Base-by-base conservation (phyloP, 2,113 vertebrate genomes). In the Triplophysa siluroides region DNA sequence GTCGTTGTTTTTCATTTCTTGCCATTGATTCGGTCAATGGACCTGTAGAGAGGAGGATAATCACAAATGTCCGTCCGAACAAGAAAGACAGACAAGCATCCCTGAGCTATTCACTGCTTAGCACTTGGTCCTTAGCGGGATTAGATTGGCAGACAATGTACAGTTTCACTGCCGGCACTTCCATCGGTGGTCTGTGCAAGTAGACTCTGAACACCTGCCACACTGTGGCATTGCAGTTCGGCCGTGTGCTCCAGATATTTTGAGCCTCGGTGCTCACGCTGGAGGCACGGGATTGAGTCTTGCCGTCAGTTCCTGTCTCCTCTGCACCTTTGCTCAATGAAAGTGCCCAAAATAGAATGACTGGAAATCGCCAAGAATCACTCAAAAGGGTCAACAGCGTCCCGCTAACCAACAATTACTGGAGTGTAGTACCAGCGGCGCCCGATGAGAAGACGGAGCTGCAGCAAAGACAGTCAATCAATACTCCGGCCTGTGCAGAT, bases 391-490 rank as follows among this genome's bases (percentile, higher is more conserved):
- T 72, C 13, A 56, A 61, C 23, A 71, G 64, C 58, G 45, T 23
- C 65, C 82, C 79, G 65, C 80, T 80, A 85, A 83, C 78, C 84
- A 84, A 78, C 68, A 71, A 81, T 80, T 84, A 78, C 63, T 79
- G 62, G 74, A 75, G 54, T 47, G 65, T 75, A 72, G 83, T 79
- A 69, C 83, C 78, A 82, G 66, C 50, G 24, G 78, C 47, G 61
- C 75, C 83, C 68, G 84, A 83, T 84, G 78, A 73, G 81, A 87
- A 84, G 83, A 83, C 68, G 78, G 79, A 68, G 81, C 75, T 82
- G 74, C 81, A 84, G 84, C 89, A 89, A 88, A 88, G 89, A 93
- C 93, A 93, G 88, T 92, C 92, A 94, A 93, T 95, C 95, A 95
- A 95, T 93, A 84, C 75, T 91, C 88, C 79, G 88, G 89, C 76